phyloP scores from a whole-genome alignment of 2,797 vertebrate species.

The Loriculus beryllinus region DNA sequence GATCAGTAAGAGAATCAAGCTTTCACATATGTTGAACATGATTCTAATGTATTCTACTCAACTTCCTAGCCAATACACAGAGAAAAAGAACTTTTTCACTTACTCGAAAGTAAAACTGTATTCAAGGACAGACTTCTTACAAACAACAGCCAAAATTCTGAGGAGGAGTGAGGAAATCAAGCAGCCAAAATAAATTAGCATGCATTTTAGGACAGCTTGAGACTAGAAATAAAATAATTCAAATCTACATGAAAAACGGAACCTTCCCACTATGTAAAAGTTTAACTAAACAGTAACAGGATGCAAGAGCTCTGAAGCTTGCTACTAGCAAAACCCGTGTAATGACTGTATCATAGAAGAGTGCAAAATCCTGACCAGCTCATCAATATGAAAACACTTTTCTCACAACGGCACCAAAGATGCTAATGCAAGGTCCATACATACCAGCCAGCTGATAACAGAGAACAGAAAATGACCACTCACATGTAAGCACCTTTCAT shows the following conservation, averaged over 20 bases:
- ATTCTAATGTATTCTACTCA: background rate
- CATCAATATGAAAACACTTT: background rate
- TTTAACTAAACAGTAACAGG: background rate
- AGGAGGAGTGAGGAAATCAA: background rate
- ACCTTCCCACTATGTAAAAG: background rate
- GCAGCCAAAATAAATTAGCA: background rate
- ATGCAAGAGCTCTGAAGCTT: background rate
- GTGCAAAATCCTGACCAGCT: background rate
- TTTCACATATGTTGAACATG: background rate
- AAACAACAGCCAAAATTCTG: background rate
- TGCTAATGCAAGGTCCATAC: background rate
- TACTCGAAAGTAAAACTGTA: background rate
- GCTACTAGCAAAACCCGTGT: background rate
- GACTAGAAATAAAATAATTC: background rate
- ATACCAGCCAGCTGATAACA: background rate
- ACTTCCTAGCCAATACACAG: background rate
- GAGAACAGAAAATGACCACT: background rate
- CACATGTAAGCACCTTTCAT: background rate
- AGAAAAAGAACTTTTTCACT: background rate
- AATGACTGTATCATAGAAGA: background rate
- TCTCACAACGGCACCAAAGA: background rate
- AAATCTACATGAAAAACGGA: background rate
- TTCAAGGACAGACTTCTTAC: background rate
- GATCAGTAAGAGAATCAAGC: background rate
- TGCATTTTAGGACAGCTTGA: background rate